Percentiles rank a stretch among this genome's conserved stretches.
phyloP scores from a whole-genome alignment of 2,797 vertebrate species.

The Anguilla obscura region DNA sequence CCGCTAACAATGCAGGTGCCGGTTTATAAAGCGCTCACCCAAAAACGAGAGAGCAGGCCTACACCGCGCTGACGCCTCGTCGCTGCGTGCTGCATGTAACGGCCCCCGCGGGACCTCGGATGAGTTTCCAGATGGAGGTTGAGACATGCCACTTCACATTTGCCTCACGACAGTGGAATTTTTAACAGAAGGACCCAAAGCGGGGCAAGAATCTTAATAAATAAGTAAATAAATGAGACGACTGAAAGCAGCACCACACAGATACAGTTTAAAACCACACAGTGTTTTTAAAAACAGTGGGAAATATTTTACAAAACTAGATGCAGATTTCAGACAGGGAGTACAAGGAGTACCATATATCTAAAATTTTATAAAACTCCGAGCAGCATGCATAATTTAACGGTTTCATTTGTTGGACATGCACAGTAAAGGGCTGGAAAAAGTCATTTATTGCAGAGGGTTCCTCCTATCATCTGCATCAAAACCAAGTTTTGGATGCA shows the following conservation, averaged over 20 bases:
- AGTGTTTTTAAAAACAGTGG: background rate
- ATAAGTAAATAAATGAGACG: background rate
- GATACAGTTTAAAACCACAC: background rate
- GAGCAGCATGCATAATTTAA: background rate
- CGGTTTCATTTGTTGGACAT: background rate
- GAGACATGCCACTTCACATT: background rate
- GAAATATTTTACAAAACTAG: background rate
- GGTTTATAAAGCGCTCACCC: background rate
- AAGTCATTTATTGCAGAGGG: background rate
- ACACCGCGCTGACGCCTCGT: background rate
- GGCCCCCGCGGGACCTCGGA: background rate
- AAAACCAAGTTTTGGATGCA: background rate
- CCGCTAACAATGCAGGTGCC: background rate
- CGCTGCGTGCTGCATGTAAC: background rate
- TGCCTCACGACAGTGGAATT: background rate
- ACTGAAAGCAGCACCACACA: background rate
- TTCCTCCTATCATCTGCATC: background rate
- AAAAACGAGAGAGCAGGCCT: background rate
- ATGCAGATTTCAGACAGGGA: background rate
- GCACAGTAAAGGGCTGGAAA: background rate
- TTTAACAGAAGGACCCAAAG: slow-evolving; percentile 1
- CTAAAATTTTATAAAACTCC: background rate
- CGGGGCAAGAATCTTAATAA: background rate
- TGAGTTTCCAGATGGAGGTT: slow-evolving; percentile 4
- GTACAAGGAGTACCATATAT: background rate